Base-by-base conservation (phyloP, 2,888 invertebrate genomes). In the Eremobia ochroleuca region DNA sequence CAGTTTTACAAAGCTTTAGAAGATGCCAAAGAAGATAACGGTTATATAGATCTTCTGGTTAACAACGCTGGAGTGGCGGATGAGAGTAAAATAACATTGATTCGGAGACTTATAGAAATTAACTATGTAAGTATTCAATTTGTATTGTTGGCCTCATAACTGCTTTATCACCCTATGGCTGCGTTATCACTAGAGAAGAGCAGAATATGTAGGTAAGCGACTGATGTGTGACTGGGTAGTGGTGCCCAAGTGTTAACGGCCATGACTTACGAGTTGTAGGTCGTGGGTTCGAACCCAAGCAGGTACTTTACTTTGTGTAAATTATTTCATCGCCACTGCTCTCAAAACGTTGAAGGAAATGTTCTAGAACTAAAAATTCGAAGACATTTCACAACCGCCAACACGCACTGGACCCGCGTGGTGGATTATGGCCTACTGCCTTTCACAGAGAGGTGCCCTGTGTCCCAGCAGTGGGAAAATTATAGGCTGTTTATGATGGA, bases 61-160 rank as follows among this genome's bases (percentile, higher is more conserved):
- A 94, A 94, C 67, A 92, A 92, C 70, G 94, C 94, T 55, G 94
- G 92, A 2, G 84, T 91, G 25, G 89, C 89, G 71, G 89, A 92
- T 74, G 92, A 92, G 58, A 86, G 79, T 11, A 85, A 68, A 15
- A 66, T 76, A 11, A 61, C 77, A 28, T 67, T 75, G 25, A 89
- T 90, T 62, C 87, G 89, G 58, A 91, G 88, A 70, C 68, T 83
- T 71, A 90, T 93, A 65, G 90, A 89, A 67, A 82, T 93, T 43
- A 93, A 93, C 75, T 87, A 90, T 76, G 93, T 93, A 85, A 90
- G 90, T 84, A 67, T 67, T 43, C 59, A 3, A 8, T 59, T 59
- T 31, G 18, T 21, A 18, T 31, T 31, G 18, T 31, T 0, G 59
- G 18, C 2, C 18, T 59, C 59, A 8, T 59, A 58, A 28, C 31